phyloP scores from a whole-genome alignment of 2,797 vertebrate species.

The Anomalospiza imberbis region DNA sequence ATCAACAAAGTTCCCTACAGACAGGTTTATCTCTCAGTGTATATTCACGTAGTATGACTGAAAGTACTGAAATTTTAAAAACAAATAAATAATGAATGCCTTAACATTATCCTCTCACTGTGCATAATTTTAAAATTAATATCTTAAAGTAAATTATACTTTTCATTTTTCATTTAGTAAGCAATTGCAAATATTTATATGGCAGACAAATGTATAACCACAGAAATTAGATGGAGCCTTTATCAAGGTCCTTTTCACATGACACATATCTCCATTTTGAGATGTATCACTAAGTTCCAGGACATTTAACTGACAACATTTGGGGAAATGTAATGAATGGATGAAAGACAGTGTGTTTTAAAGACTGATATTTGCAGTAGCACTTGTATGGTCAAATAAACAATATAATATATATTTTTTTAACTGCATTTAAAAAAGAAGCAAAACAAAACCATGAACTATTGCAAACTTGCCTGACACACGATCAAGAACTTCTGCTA shows the following conservation, averaged over 20 bases:
- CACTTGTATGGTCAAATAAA: neutral
- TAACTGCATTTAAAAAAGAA: neutral
- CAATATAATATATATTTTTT: neutral
- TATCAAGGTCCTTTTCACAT: neutral
- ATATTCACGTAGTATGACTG: neutral
- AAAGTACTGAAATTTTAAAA: neutral
- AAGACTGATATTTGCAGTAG: neutral
- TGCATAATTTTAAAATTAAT: neutral
- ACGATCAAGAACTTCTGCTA: constrained; percentile 95
- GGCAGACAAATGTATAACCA: neutral
- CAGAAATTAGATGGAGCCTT: neutral
- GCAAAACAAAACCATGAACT: neutral
- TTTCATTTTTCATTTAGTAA: neutral
- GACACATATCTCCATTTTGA: neutral
- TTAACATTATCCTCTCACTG: neutral
- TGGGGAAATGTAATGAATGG: neutral
- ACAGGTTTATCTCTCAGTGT: neutral
- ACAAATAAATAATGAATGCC: neutral
- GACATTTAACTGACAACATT: neutral
- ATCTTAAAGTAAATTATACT: neutral
- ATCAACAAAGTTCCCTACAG: neutral
- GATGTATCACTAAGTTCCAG: neutral
- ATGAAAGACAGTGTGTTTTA: neutral
- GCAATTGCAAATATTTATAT: neutral
- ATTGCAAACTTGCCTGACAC: constrained; percentile 86